Base-by-base conservation (phyloP, 1,140 invertebrate genomes). In the Nylanderia fulva region DNA sequence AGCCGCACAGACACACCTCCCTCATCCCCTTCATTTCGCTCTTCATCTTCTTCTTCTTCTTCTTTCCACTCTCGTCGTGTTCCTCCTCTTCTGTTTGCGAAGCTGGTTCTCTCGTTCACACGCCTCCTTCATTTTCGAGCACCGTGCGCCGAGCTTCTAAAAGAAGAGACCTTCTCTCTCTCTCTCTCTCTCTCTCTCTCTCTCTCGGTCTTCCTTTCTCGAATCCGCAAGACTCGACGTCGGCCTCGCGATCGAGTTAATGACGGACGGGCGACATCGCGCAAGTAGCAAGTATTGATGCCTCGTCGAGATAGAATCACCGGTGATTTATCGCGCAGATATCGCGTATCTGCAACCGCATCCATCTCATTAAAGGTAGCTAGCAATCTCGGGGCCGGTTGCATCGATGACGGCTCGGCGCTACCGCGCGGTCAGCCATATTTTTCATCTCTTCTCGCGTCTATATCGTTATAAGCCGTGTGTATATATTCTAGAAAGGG, bases 1-100 rank as follows among this genome's bases (percentile, higher is more conserved):
- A 92, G 90, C 86, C 60, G 85, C 66, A 61, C 86, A 63, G 86
- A 87, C 86, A 90, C 91, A 91, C 91, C 84, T 85, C 84, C 48
- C 87, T 89, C 86, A 74, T 71, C 82, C 66, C 85, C 42, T n/a
- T n/a, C n/a, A 33, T 82, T 61, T 72, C 39, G 27, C 80, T 88
- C 75, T 74, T 56, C 27, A 64, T 84, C 77, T 68, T 85, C 83
- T 60, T 86, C 64, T 74, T 71, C 42, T 15, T 71, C 69, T 6
- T 71, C 69, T 5, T 85, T n/a, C n/a, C n/a, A n/a, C n/a, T n/a
- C n/a, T n/a, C n/a, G n/a, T n/a, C 84, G 18, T 87, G 13, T 52
- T 72, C 54, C 66, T 83, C 61, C 72, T 60, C 69, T 72, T 61
- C 68, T 83, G 24, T 63, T 45, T 56, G 69, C 68, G 15, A 36